Base-by-base conservation (phyloP, 2,888 invertebrate species). In the Oscheius sp. region DNA sequence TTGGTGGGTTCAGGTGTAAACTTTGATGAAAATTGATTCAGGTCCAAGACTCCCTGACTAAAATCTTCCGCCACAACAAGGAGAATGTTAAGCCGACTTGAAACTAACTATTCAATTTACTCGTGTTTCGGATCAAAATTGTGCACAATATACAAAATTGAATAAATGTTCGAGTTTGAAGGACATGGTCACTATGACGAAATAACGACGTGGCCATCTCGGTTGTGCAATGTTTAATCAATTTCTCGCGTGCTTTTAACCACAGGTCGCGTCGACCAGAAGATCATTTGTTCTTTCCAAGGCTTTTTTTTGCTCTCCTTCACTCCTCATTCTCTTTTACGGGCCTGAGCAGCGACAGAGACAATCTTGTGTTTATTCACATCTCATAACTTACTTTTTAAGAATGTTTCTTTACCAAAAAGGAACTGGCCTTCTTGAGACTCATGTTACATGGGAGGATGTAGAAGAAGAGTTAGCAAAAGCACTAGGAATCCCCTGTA, bases 51-150 rank as follows among this genome's bases (percentile, higher is more conserved):
- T 63, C 73, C 2, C 73, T 73, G 29, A 63, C 62, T 29, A 62
- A 62, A 42, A 63, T 73, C 42, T 57, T 73, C 33, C 62, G 57
- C 13, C 53, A 73, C 48, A 73, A 73, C 37, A 73, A 73, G 55
- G 73, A 73, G 33, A 73, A 73, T 42, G 59, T 73, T 13, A 63
- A 73, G 32, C 73, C 73, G 42, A 55, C 42, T 53, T 68, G 48
- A 63, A n/a, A 21, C 29, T 7, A 2, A 29, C 60, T 37, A 33
- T 10, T 35, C 37, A 7, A 33, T 60, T 7, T 60, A 35, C 13
- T 37, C n/a, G 7, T 60, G 37, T 37, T 33, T 58, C 5, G 32
- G 29, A 7, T 33, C 32, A 60, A 65, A 51, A 29, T 50, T 50
- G 32, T 35, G 11, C 58, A 33, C 37, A 33, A 13, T 35, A 13